phyloP scores from a whole-genome alignment of 2,797 vertebrate genomes.

The Percopsis omiscomaycus region DNA sequence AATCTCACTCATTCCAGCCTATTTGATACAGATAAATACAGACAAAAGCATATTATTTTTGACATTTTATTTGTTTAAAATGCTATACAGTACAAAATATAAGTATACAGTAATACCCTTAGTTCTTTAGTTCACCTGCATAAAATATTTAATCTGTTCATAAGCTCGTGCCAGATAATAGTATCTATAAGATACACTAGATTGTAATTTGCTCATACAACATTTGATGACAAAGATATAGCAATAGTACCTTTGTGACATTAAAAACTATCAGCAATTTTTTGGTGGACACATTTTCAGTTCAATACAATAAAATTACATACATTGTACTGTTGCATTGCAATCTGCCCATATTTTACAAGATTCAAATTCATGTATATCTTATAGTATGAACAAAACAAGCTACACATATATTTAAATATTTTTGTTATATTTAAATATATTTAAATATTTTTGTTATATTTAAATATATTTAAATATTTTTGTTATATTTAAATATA shows the following conservation, averaged over 20 bases:
- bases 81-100: constrained; percentile 97
- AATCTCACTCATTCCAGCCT: no score
- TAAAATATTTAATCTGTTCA: constrained; percentile 90
- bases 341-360: constrained; percentile 92
- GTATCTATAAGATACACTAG: constrained; percentile 99
- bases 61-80: constrained; percentile 89
- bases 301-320: constrained; percentile 85
- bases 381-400: constrained; percentile 85
- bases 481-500: no score
- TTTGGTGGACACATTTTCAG: constrained; percentile 81
- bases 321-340: constrained; percentile 90
- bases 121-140: constrained; percentile 84
- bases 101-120: constrained; percentile 86
- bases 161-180: constrained; percentile 87
- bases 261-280: constrained; percentile 83
- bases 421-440: no score
- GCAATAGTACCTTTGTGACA: constrained; percentile 95
- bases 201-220: constrained; percentile 87
- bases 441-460: no score
- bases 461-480: no score
- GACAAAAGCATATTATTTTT: constrained; percentile 20
- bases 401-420: constrained; percentile 68
- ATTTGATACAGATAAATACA: no score
- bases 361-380: constrained; percentile 79
- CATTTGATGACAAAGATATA: constrained; percentile 82